Percentiles rank a stretch among this genome's conserved stretches.
These are phyloP conservation scores for Philaethria dido DNA, from an alignment of 2,888 invertebrate species.

Conservation along the genomic window DNA sequence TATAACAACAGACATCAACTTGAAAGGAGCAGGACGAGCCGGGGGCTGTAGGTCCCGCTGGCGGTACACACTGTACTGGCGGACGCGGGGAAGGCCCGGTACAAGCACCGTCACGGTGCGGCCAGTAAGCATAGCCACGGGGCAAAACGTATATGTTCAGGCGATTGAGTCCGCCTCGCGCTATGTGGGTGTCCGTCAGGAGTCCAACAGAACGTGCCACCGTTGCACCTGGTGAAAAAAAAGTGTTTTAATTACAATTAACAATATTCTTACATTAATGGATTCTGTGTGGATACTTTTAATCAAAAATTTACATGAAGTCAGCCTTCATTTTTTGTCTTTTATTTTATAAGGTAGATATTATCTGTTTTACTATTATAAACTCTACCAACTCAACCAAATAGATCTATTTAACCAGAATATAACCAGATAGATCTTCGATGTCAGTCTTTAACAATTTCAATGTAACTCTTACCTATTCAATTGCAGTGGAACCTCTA, in stretches of 20 bases:
- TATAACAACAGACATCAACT: conserved; percentile 35
- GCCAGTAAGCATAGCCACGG: conserved; percentile 42
- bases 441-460: not conserved
- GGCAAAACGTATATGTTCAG: conserved; percentile 51
- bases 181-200: conserved; percentile 83
- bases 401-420: too few relatives aligned
- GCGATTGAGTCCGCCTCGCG: conserved; percentile 56
- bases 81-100: conserved; percentile 44
- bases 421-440: too few relatives aligned
- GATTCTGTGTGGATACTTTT: too few relatives aligned
- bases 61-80: conserved; percentile 39
- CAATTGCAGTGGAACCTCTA: too few relatives aligned
- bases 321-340: too few relatives aligned
- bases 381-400: too few relatives aligned
- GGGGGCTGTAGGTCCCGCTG: conserved; percentile 31
- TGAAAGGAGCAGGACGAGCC: conserved; percentile 43
- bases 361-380: too few relatives aligned
- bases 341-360: too few relatives aligned
- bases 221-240: conserved; percentile 88
- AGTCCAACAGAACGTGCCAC: conserved; percentile 95
- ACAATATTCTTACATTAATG: too few relatives aligned
- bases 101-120: conserved; percentile 47
- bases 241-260: too few relatives aligned
- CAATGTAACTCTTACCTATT: too few relatives aligned
- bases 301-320: too few relatives aligned